Conservation (phyloP, 2,888 invertebrate genomes). For the Glyphotaelius pellucidus region DNA sequence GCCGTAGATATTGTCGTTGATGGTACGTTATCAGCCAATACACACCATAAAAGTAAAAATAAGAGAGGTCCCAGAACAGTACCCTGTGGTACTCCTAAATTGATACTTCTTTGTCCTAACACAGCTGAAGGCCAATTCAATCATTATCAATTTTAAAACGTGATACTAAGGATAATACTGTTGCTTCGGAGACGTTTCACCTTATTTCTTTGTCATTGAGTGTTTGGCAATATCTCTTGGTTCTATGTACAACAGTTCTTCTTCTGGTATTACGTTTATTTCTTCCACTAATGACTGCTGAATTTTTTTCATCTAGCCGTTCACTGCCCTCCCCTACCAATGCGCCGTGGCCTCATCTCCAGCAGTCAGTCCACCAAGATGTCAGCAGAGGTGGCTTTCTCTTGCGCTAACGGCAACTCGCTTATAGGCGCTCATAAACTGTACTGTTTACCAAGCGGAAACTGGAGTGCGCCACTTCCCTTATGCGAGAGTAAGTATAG, state of each 20-base stretch:
- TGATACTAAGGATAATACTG: too few relatives aligned
- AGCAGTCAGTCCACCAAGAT: slow-evolving; percentile 85
- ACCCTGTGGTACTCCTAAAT: too few relatives aligned
- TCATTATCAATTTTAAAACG: too few relatives aligned
- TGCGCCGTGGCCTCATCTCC: slow-evolving; percentile 84
- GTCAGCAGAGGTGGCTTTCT: slow-evolving; percentile 84
- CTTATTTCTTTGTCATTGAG: too few relatives aligned
- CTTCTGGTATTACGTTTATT: neutral
- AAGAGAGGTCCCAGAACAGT: too few relatives aligned
- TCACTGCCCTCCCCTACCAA: slow-evolving; percentile 87
- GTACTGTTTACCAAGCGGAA: slow-evolving; percentile 88
- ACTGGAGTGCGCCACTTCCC: slow-evolving; percentile 90
- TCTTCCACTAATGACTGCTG: neutral
- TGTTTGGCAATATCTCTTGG: neutral
- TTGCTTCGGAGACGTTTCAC: too few relatives aligned
- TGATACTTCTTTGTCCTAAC: too few relatives aligned
- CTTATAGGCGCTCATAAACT: slow-evolving; percentile 86
- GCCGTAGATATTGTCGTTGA: slow-evolving; percentile 88
- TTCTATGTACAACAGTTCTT: neutral
- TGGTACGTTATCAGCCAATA: slow-evolving; percentile 73
- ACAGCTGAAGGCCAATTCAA: too few relatives aligned
- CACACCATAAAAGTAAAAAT: neutral
- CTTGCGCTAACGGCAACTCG: slow-evolving; percentile 88
- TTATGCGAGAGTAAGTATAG: slow-evolving; percentile 85
- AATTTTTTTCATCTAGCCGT: slow-evolving; percentile 75